These are phyloP conservation scores for Glyphotaelius pellucidus DNA, from an alignment of 2,888 invertebrate genomes.

Conservation along the genomic window DNA sequence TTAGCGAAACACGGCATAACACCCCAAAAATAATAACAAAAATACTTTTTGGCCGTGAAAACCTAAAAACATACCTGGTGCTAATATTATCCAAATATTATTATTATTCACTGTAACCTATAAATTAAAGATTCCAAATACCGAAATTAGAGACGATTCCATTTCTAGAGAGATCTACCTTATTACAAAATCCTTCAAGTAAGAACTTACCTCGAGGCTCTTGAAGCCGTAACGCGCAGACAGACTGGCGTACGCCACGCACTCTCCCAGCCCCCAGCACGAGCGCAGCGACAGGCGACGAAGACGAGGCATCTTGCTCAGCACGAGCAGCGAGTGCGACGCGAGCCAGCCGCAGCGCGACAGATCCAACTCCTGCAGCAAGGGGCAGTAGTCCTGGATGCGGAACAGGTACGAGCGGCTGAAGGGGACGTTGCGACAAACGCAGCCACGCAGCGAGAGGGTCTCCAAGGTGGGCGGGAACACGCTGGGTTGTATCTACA, in stretches of 20 bases:
- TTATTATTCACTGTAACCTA: too few relatives aligned
- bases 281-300: slow-evolving; percentile 81
- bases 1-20: too few relatives aligned
- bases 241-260: slow-evolving; percentile 86
- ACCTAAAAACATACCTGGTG: too few relatives aligned
- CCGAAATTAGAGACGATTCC: too few relatives aligned
- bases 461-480: slow-evolving; percentile 82
- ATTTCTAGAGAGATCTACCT: too few relatives aligned
- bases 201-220: slow-evolving; percentile 74
- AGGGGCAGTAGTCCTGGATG: slow-evolving; percentile 72
- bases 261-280: slow-evolving; percentile 83
- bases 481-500: slow-evolving; percentile 80
- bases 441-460: slow-evolving; percentile 78
- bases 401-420: slow-evolving; percentile 77
- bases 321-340: slow-evolving; percentile 83
- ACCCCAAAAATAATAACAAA: too few relatives aligned
- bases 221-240: slow-evolving; percentile 85
- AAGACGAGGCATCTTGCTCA: slow-evolving; percentile 83
- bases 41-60: too few relatives aligned
- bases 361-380: slow-evolving; percentile 81
- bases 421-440: slow-evolving; percentile 73
- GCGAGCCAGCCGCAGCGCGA: slow-evolving; percentile 87
- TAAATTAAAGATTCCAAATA: too few relatives aligned
- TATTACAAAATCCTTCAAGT: too few relatives aligned
- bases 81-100: too few relatives aligned